Evolutionary conservation across 2,888 invertebrate species (phyloP), one percentile per base, ranked within the genome.

Genomic region (Drosophila percnosoma): DNA sequence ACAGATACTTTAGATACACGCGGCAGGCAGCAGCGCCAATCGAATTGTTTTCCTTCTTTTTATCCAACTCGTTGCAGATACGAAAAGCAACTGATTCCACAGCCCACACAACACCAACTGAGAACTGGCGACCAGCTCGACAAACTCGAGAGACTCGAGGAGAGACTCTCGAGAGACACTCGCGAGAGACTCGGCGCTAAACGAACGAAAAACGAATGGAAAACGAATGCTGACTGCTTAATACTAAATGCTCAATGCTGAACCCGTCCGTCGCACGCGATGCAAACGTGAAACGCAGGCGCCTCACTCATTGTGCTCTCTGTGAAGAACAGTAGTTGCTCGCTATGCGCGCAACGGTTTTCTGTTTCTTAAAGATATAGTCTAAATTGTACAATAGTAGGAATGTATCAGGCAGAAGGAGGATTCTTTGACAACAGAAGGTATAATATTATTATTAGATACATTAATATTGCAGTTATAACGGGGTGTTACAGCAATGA

Each of bases 41-140:
- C 82, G 75, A 73, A 75, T 68, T 75, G 74, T 71, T 45, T 15
- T 15, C 21, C n/a, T 40, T 13, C 15, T 21, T 8, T 24, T 45
- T 77, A 84, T 83, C 88, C 90, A 81, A 83, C 83, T 80, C 88
- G 83, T 79, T 85, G 83, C 81, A 87, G 80, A 82, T 81, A 80
- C 82, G 73, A 78, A 74, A 67, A 82, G 74, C 82, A 80, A 81
- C 86, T 85, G 82, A 77, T 75, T 78, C 68, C 57, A 71, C 69
- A 54, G 54, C 52, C 48, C 55, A 60, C 75, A 57, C 66, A 68
- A 63, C 63, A 51, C 67, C 15, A 65, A 80, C 78, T 69, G 80
- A 80, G 57, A 68, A 42, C 70, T 38, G 48, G n/a, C n/a, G 27
- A 8, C 24, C 7, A 45, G 24, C 15, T 24, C 24, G 45, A 24